Evolutionary conservation across 2,888 invertebrate species (phyloP), one percentile per base, ranked within the genome.

Genomic region (Ectemnius continuus): DNA sequence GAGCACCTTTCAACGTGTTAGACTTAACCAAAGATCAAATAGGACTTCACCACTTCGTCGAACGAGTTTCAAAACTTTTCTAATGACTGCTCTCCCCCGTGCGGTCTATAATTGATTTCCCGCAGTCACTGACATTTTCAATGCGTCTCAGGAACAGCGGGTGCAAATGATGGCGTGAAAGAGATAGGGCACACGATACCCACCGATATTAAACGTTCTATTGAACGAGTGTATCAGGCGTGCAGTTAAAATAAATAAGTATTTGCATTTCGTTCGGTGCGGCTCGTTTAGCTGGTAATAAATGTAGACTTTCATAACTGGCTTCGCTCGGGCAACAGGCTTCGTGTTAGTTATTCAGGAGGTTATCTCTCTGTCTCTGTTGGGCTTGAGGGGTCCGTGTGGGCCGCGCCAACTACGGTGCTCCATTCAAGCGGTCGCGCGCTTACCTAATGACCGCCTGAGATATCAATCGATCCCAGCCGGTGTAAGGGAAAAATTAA

Each of bases 41-140:
- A 11, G 11, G 36, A 36, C 36, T 66, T 73, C 62, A 47, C 4
- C 61, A 20, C 23, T 68, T n/a, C 59, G 61, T 58, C 48, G 59
- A 70, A 80, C 80, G 75, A 81, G 80, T 80, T 75, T 45, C 56
- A 11, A 6, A 13, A 47, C 72, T 67, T 76, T 70, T 71, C 26
- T 11, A 4, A 4, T 64, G 11, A 4, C 11, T 61, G 16, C 47
- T 36, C 14, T 48, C 36, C 28, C 45, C 14, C 69, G 67, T 64
- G 68, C 70, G 77, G 61, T 58, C 61, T 71, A 68, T 80, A 77
- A 80, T 80, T 72, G 79, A 80, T 80, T 78, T 70, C 61, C 69
- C 60, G 64, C 26, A 48, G 60, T 76, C 36, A 67, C 62, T 70
- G 81, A 80, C 72, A 78, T 80, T 80, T 72, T 68, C 63, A 67